These are phyloP conservation scores for Grus americana DNA, from an alignment of 2,113 vertebrate species.

Conservation along the genomic window DNA sequence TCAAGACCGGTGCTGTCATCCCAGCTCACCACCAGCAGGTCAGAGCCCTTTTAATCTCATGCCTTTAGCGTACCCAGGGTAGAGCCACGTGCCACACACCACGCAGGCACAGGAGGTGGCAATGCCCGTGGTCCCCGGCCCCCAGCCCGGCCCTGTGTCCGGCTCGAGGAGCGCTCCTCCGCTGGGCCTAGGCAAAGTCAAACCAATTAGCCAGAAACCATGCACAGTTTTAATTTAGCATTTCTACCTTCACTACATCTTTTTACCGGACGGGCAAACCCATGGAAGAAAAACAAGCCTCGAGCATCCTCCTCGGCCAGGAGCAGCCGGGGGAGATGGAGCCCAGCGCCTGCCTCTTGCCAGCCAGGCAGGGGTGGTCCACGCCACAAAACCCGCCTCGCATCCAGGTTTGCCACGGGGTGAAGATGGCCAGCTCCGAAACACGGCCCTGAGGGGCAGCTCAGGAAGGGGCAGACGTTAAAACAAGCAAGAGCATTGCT, in stretches of 20 bases:
- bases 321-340: not conserved
- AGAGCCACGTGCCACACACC: not conserved
- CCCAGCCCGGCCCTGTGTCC: not conserved
- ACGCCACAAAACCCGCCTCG: fast-evolving
- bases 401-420: fast-evolving
- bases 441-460: not conserved
- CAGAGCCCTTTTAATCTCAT: not conserved
- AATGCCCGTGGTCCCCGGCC: not conserved
- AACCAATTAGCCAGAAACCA: not conserved
- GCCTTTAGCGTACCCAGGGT: too few relatives aligned
- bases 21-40: not conserved
- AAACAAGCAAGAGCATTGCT: not conserved
- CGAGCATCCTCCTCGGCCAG: not conserved
- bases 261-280: not conserved
- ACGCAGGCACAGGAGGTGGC: not conserved
- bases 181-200: not conserved
- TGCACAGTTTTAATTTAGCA: fast-evolving
- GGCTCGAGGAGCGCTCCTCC: fast-evolving
- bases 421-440: not conserved
- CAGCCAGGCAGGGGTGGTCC: not conserved
- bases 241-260: not conserved
- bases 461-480: not conserved
- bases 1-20: not conserved
- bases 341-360: not conserved
- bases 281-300: not conserved